These are phyloP conservation scores for Macaria notata DNA, from an alignment of 2,888 invertebrate species.

Conservation along the genomic window DNA sequence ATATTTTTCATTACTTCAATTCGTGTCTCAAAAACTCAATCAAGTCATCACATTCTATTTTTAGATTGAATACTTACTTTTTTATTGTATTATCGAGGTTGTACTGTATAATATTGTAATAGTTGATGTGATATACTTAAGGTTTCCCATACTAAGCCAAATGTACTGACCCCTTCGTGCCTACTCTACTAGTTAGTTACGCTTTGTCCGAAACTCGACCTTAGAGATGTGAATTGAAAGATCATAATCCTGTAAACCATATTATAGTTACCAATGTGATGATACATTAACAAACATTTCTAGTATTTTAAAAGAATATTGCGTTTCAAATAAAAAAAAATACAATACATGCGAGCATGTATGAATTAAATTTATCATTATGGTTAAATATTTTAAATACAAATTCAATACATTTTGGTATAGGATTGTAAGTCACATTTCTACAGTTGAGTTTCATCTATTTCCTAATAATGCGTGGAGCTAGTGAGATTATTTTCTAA, in stretches of 20 bases:
- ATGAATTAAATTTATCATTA: too few species aligned
- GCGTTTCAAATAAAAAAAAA: too few species aligned
- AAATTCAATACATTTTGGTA: too few species aligned
- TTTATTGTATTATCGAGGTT: too few species aligned
- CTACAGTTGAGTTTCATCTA: slow-evolving; percentile 32
- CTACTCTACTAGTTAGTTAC: slow-evolving; percentile 62
- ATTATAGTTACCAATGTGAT: not conserved
- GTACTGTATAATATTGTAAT: slow-evolving; percentile 34
- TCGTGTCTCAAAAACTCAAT: too few species aligned
- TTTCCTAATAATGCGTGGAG: slow-evolving; percentile 44
- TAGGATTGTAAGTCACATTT: not conserved
- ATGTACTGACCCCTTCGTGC: slow-evolving; percentile 82
- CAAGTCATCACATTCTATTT: too few species aligned
- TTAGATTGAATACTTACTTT: too few species aligned
- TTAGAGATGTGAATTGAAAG: slow-evolving; percentile 6
- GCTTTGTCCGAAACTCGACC: slow-evolving; percentile 37
- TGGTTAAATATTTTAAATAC: too few species aligned
- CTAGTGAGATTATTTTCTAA: slow-evolving; percentile 27
- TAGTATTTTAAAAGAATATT: too few species aligned
- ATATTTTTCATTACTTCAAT: too few species aligned
- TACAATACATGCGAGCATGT: too few species aligned
- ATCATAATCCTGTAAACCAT: too few species aligned
- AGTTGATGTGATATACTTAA: slow-evolving; percentile 75
- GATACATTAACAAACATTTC: not conserved
- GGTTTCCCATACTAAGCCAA: slow-evolving; percentile 76